Base-by-base conservation (phyloP, 2,797 vertebrate genomes). In the Eurystomus glaucurus region DNA sequence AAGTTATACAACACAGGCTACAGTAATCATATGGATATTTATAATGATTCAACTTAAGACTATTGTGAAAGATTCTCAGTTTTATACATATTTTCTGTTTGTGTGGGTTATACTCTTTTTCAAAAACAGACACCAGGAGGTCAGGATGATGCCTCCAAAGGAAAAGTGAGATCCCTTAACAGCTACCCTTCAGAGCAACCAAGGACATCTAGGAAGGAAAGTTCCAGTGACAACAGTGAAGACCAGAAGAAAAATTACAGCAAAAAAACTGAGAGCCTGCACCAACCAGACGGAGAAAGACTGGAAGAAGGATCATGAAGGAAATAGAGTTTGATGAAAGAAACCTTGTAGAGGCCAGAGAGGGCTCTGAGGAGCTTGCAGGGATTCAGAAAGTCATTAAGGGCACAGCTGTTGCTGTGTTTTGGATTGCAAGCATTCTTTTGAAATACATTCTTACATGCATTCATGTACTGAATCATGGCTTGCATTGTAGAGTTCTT, bases 311-410 rank as follows among this genome's bases (percentile, higher is more conserved):
- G 16, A 71, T 50, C 26, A 81, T 60, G 23, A 88, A 55, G 31
- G 8, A 58, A 80, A 58, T 1, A 61, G 33, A 74, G 8, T 35
- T 75, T 48, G 51, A 80, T 20, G 18, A 91, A 88, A 51, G 14
- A 54, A 51, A 31, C 35, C 39, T 88, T 64, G 15, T 2, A 70
- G 29, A 46, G 52, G 71, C 20, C 31, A 64, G 35, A 83, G 17
- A 77, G n/a, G 33, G n/a, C 33, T 71, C 65, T 3, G 1, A 93
- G 23, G 33, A 78, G 25, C 66, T 57, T 64, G 62, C 60, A 41
- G 33, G 28, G 28, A 85, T 64, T 85, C 69, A 64, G 39, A 69
- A 94, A 89, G 46, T 41, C 3, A 39, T 55, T n/a, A 91, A 51
- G 39, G 76, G 46, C 46, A 54, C 16, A 75, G 37, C 21, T 37